Base-by-base conservation (phyloP, 2,797 vertebrate genomes). In the Scolopax rusticola region DNA sequence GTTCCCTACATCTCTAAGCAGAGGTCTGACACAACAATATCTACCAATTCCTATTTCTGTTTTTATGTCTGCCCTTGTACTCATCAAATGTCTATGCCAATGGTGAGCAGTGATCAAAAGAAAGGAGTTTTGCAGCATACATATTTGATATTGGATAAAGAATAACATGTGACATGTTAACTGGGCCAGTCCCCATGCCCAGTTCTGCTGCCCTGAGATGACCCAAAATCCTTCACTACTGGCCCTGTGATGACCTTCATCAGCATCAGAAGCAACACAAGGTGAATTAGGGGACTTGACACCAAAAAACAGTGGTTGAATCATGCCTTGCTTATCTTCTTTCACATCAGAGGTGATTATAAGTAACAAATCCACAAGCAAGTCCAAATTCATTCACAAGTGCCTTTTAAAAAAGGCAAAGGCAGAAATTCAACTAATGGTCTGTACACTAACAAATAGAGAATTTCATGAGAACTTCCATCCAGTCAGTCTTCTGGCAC, bases 161-260 rank as follows among this genome's bases (percentile, higher is more conserved):
- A 75, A 43, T 33, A 67, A 50, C 8, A 1, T 4, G 5, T 28
- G 36, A 76, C 13, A 41, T 3, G 9, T 4, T 47, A 47, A 47
- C 45, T 47, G 45, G 20, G 8, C 8, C 30, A 67, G 36, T 6
- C 33, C 6, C n/a, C 0, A 0, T 15, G 11, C 12, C 18, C 27
- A 33, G 1, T 53, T 73, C 47, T 76, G 19, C 14, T 41, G 53
- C 50, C 38, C 54, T 32, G 6, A 47, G n/a, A 61, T 53, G 68
- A 65, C 11, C 7, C 51, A 24, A 79, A 73, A 19, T 48, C 27
- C 21, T 54, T 82, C 51, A 47, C 24, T 20, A 27, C 15, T 13
- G n/a, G 10, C n/a, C n/a, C 38, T n/a, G 20, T 21, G 6, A n/a
- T 78, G 23, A 43, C 18, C 38, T 70, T 19, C 23, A 4, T 45